Percentiles rank a stretch among this genome's conserved stretches.
These are phyloP conservation scores for Syrphus vitripennis DNA, from an alignment of 2,888 invertebrate species.

Conservation along the genomic window DNA sequence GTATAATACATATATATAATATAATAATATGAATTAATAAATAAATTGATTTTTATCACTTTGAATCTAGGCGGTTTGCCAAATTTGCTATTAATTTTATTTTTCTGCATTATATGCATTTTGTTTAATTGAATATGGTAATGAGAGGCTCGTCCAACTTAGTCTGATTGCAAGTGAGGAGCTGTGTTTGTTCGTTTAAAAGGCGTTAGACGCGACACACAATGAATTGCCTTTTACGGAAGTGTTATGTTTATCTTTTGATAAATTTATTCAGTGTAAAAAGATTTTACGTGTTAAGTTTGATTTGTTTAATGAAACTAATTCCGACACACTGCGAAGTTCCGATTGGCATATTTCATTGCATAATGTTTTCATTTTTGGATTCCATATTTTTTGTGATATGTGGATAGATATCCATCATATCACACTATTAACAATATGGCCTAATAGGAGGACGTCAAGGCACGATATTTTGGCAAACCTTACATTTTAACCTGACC, in stretches of 20 bases:
- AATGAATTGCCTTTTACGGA: not conserved
- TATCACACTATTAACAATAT: no score
- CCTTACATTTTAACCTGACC: no score
- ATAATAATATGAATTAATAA: not conserved
- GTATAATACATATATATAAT: not conserved
- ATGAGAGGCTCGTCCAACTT: slow-evolving; percentile 6
- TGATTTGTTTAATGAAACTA: not conserved
- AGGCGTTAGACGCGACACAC: slow-evolving; percentile 8
- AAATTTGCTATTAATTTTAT: not conserved
- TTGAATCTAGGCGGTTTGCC: not conserved
- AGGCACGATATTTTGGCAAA: no score
- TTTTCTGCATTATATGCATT: not conserved
- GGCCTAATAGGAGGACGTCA: no score
- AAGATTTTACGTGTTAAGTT: not conserved
- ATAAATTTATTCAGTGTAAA: not conserved
- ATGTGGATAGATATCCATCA: no score
- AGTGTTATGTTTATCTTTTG: slow-evolving; percentile 1
- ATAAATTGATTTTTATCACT: not conserved
- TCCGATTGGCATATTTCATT: not conserved
- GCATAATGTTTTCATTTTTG: not conserved
- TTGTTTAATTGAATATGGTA: not conserved
- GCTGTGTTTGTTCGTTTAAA: not conserved
- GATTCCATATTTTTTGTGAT: no score
- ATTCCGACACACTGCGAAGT: not conserved
- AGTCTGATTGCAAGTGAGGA: slow-evolving; percentile 4